These are phyloP conservation scores for Andricus grossulariae DNA, from an alignment of 1,140 invertebrate genomes.

Conservation along the genomic window DNA sequence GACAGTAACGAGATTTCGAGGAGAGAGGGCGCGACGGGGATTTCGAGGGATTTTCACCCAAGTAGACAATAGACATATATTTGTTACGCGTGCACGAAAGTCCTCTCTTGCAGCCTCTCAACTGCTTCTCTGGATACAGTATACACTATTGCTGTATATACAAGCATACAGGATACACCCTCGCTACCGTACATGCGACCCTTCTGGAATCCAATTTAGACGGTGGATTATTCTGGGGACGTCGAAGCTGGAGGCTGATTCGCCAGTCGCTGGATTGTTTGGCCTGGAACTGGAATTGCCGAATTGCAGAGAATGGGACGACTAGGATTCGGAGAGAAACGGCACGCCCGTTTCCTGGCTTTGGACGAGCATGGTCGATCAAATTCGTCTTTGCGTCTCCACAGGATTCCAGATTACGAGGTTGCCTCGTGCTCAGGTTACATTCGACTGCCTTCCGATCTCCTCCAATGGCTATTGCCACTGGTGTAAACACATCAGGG, in stretches of 20 bases:
- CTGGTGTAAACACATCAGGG: conserved; percentile 40
- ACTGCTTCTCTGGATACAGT: conserved; percentile 33
- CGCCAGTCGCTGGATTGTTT: conserved; percentile 37
- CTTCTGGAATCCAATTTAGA: conserved; percentile 72
- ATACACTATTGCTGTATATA: no score
- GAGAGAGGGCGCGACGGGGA: neutral
- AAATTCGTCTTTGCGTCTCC: conserved; percentile 41
- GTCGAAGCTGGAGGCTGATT: conserved; percentile 46
- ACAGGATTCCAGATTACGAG: conserved; percentile 5
- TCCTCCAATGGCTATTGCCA: conserved; percentile 32
- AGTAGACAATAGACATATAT: conserved; percentile 24
- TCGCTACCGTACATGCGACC: conserved; percentile 42
- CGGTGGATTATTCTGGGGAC: conserved; percentile 68
- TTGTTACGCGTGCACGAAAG: conserved; percentile 33
- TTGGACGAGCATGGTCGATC: conserved; percentile 51
- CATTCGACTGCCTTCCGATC: conserved; percentile 33
- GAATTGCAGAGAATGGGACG: conserved; percentile 49
- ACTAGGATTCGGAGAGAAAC: conserved; percentile 34
- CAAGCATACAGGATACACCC: conserved; percentile 15
- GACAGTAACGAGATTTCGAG: conserved; percentile 17
- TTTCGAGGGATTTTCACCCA: conserved; percentile 26
- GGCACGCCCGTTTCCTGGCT: conserved; percentile 44
- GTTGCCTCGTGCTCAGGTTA: conserved; percentile 15
- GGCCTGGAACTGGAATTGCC: conserved; percentile 51
- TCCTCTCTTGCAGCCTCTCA: conserved; percentile 47